Evolutionary conservation across 2,113 vertebrate species (phyloP).

Genomic region (Ptyas mucosa): DNA sequence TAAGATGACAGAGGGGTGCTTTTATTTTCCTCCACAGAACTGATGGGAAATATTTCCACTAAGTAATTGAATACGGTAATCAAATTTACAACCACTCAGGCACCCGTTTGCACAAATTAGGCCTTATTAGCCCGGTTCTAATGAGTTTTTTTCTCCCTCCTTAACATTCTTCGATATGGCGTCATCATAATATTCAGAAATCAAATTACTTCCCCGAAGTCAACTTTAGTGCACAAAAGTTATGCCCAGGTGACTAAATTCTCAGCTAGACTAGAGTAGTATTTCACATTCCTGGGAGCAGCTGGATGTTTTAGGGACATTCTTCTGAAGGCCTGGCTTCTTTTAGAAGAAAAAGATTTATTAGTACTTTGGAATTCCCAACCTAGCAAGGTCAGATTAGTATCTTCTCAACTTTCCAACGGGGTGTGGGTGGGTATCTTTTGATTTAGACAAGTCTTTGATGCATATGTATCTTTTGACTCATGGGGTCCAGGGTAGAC

Average conservation of each 20-base stretch:
- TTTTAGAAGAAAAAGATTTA: neutral
- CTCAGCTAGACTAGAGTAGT: neutral
- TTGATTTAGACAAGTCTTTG: neutral
- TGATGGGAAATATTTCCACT: constrained; percentile 55
- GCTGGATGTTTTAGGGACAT: neutral
- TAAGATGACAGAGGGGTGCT: neutral
- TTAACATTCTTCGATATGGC: constrained; percentile 15
- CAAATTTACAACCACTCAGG: constrained; percentile 50
- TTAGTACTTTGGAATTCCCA: neutral
- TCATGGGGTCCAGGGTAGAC: neutral
- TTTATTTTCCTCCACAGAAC: constrained; percentile 16
- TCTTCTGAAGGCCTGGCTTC: neutral
- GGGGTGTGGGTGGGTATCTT: neutral
- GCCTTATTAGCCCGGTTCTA: constrained; percentile 32
- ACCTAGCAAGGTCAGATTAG: neutral
- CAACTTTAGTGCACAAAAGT: neutral
- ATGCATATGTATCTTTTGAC: neutral
- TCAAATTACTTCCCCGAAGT: neutral
- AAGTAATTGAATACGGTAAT: constrained; percentile 57
- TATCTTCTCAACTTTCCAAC: neutral
- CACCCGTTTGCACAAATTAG: constrained; percentile 44
- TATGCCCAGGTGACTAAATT: neutral
- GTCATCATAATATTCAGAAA: constrained; percentile 22
- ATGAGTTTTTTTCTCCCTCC: constrained; percentile 36
- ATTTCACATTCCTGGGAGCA: neutral